These are phyloP conservation scores for Falco concolor DNA, from an alignment of 2,797 vertebrate species.

Conservation along the genomic window DNA sequence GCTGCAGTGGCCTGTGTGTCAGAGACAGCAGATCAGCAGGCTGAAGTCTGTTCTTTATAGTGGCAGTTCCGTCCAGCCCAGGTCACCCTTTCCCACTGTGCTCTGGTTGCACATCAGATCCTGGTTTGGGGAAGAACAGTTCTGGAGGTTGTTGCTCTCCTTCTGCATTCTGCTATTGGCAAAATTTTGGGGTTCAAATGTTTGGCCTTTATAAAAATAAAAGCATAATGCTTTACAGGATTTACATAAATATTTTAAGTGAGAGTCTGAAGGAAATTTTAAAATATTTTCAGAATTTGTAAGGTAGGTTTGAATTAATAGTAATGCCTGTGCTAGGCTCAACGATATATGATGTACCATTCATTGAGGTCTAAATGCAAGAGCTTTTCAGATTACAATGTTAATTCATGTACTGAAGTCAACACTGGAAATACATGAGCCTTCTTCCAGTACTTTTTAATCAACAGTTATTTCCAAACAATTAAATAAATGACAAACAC, in stretches of 20 bases:
- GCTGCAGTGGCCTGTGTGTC: rapidly evolving
- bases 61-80: not conserved
- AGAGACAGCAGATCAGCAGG: not conserved
- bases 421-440: not conserved
- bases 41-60: not conserved
- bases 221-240: not conserved
- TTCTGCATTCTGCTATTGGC: not conserved
- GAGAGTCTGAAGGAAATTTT: not conserved
- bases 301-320: not conserved
- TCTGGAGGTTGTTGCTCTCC: not conserved
- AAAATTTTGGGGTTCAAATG: not conserved
- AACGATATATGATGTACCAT: not conserved
- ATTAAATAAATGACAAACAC: constrained; percentile 39
- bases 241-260: not conserved
- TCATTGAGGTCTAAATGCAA: not conserved
- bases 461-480: constrained; percentile 19
- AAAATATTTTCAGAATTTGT: not conserved
- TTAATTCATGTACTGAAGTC: not conserved
- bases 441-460: not conserved
- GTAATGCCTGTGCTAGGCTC: not conserved
- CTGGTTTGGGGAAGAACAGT: not conserved
- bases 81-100: not conserved
- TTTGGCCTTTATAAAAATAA: not conserved
- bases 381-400: not conserved
- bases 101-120: not conserved